These are phyloP conservation scores for Nannoperca obscura DNA, from an alignment of 2,797 vertebrate species.

Conservation along the genomic window DNA sequence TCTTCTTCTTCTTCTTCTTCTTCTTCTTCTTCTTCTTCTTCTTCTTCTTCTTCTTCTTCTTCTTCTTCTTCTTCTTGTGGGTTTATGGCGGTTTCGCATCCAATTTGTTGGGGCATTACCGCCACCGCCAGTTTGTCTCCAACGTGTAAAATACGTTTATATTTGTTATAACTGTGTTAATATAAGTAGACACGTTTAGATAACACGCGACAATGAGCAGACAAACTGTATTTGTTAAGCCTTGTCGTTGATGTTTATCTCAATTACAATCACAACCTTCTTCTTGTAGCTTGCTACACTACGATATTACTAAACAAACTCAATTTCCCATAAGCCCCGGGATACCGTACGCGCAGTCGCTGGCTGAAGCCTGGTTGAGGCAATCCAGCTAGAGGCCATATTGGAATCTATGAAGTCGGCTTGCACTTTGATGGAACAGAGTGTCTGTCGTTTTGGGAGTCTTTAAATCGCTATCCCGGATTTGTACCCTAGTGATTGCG, in stretches of 20 bases:
- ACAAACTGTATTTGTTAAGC: background rate
- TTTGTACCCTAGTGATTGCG: conserved; percentile 67
- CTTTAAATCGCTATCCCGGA: conserved; percentile 69
- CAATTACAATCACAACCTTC: background rate
- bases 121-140: background rate
- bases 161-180: background rate
- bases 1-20: no score
- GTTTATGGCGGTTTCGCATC: no score
- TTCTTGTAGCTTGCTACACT: background rate
- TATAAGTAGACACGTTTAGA: background rate
- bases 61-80: no score
- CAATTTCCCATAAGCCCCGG: conserved; percentile 76
- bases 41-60: no score
- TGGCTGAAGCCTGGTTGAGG: conserved; percentile 89
- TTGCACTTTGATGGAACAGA: conserved; percentile 85
- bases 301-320: conserved; percentile 55
- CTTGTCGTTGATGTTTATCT: background rate
- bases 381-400: conserved; percentile 88
- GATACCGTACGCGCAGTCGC: conserved; percentile 70
- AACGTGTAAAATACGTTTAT: rapidly evolving
- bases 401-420: conserved; percentile 95
- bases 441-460: conserved; percentile 78
- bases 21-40: no score
- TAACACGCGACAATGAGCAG: background rate
- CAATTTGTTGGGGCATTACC: no score